Percentiles rank a stretch among this genome's conserved stretches.
These are phyloP conservation scores for Strix uralensis DNA, from an alignment of 2,113 vertebrate genomes.

Conservation along the genomic window DNA sequence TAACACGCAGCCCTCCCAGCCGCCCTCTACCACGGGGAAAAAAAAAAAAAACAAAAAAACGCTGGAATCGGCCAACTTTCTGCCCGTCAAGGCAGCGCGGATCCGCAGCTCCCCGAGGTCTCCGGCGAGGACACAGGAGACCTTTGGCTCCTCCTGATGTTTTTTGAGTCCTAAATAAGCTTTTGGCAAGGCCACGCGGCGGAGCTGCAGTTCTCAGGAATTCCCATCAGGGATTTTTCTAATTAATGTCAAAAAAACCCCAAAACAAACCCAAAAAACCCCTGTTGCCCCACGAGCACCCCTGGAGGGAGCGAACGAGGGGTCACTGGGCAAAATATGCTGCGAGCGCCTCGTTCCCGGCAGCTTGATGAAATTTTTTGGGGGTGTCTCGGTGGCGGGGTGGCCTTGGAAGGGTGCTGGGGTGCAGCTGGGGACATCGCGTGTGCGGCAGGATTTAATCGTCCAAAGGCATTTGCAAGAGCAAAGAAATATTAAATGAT, in stretches of 20 bases:
- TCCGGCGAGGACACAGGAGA: not conserved
- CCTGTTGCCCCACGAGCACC: too few relatives aligned
- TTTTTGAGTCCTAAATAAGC: not conserved
- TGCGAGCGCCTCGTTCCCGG: not conserved
- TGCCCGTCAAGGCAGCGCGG: not conserved
- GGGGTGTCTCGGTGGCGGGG: not conserved
- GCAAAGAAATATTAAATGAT: not conserved
- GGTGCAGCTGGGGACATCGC: not conserved
- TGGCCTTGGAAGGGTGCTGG: not conserved
- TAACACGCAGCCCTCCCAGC: not conserved
- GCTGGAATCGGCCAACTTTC: not conserved
- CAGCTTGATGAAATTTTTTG: too few relatives aligned
- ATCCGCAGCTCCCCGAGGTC: rapidly evolving
- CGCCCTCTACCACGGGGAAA: not conserved
- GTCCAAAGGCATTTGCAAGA: too few relatives aligned
- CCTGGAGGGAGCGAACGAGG: not conserved
- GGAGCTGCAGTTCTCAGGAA: not conserved
- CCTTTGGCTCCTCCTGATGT: not conserved
- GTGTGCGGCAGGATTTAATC: rapidly evolving
- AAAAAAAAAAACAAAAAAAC: not conserved
- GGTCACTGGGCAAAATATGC: not conserved
- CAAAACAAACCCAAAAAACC: too few relatives aligned
- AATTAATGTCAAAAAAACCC: not conserved
- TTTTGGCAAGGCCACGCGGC: not conserved
- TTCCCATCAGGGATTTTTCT: not conserved